These are phyloP conservation scores for Stomatorhinus ivindoensis DNA, from an alignment of 2,113 vertebrate genomes.

Conservation along the genomic window DNA sequence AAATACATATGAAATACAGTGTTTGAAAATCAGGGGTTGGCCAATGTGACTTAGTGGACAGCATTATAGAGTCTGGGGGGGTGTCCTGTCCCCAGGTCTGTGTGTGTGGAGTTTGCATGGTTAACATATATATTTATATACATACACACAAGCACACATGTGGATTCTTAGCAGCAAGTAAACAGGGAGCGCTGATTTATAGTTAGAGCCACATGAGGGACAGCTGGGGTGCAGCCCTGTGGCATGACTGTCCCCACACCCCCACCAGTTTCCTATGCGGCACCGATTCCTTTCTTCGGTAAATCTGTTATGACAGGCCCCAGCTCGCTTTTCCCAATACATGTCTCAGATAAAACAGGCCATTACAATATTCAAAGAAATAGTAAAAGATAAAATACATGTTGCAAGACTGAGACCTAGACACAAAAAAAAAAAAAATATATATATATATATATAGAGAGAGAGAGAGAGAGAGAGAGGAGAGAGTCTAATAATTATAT, in stretches of 20 bases:
- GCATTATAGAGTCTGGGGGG: background rate
- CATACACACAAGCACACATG: background rate
- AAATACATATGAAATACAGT: slow-evolving; percentile 5
- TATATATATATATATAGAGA: background rate
- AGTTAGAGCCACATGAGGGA: background rate
- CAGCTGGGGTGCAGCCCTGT: background rate
- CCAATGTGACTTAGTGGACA: background rate
- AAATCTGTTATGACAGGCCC: background rate
- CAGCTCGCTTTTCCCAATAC: background rate
- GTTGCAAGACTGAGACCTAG: background rate
- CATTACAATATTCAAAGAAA: background rate
- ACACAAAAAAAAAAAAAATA: background rate
- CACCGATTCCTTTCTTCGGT: background rate
- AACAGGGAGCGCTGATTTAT: background rate
- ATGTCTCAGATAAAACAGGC: background rate
- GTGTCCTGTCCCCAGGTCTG: background rate
- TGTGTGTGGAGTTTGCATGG: background rate
- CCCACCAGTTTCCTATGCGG: background rate
- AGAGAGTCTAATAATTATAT: background rate
- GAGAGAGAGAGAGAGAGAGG: too few relatives aligned
- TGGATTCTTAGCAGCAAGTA: background rate
- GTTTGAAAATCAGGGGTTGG: background rate
- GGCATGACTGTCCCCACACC: background rate
- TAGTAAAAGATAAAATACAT: background rate
- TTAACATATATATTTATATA: background rate